A percentile compares a stretch with the other conserved stretches of the same genome.
phyloP scores from a whole-genome alignment of 2,113 vertebrate species.

The Grallaria varia region DNA sequence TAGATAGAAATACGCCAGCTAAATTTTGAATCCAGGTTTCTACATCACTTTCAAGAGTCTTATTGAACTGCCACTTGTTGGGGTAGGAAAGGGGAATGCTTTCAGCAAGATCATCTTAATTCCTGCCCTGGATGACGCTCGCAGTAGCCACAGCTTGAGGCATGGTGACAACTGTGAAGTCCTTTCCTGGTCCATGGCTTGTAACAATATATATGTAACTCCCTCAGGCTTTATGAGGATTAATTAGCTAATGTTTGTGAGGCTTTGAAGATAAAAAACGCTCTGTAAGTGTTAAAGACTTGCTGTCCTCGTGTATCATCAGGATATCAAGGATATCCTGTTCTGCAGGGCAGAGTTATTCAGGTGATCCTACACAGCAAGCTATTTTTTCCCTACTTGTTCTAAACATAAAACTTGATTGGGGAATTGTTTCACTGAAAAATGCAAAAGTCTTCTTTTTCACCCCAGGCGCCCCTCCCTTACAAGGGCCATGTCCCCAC shows the following conservation, averaged over 20 bases:
- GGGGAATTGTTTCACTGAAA: not conserved
- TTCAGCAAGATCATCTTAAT: not conserved
- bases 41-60: not conserved
- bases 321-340: not conserved
- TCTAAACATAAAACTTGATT: not conserved
- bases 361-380: not conserved
- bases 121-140: not conserved
- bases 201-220: not conserved
- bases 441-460: not conserved
- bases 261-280: slow-evolving; percentile 6
- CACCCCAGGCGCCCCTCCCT: not conserved
- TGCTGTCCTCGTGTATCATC: not conserved
- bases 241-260: not conserved
- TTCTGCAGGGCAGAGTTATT: not conserved
- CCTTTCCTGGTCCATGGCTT: not conserved
- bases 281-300: not conserved
- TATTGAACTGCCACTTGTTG: not conserved
- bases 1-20: not conserved
- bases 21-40: not conserved
- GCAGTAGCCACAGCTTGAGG: not conserved
- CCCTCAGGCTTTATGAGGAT: not conserved
- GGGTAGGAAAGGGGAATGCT: not conserved
- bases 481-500: not conserved
- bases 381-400: not conserved
- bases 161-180: not conserved